Conservation (phyloP, 2,113 vertebrate genomes). For the Carassius auratus region DNA sequence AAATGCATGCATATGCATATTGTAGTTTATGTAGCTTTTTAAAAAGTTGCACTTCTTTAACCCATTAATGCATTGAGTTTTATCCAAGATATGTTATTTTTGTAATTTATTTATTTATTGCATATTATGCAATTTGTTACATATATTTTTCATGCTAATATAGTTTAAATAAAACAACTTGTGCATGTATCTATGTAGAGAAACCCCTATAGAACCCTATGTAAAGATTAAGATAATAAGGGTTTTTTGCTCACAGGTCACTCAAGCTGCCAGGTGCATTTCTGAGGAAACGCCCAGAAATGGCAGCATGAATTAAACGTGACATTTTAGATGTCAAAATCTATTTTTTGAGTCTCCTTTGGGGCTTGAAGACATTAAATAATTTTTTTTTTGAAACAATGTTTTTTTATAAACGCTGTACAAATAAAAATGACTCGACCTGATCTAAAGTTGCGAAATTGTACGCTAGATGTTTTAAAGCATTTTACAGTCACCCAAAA, state of each 20-base stretch:
- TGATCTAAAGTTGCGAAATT: background rate
- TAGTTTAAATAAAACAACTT: background rate
- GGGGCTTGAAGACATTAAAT: background rate
- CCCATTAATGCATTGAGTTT: too few relatives aligned
- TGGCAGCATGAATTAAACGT: background rate
- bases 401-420: background rate
- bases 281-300: background rate
- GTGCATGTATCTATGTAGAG: background rate
- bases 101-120: background rate
- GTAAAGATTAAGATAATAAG: constrained; percentile 8
- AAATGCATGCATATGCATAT: too few relatives aligned
- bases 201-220: background rate
- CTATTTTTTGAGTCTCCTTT: background rate
- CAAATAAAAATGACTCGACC: background rate
- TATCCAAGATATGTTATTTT: too few relatives aligned
- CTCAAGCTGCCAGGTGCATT: background rate
- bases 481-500: background rate
- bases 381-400: background rate
- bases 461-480: background rate
- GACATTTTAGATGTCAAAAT: background rate
- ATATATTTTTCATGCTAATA: background rate
- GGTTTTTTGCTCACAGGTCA: background rate
- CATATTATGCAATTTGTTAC: background rate
- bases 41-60: too few relatives aligned
- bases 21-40: background rate